phyloP scores from a whole-genome alignment of 2,113 vertebrate genomes.

The Entomyzon cyanotis region DNA sequence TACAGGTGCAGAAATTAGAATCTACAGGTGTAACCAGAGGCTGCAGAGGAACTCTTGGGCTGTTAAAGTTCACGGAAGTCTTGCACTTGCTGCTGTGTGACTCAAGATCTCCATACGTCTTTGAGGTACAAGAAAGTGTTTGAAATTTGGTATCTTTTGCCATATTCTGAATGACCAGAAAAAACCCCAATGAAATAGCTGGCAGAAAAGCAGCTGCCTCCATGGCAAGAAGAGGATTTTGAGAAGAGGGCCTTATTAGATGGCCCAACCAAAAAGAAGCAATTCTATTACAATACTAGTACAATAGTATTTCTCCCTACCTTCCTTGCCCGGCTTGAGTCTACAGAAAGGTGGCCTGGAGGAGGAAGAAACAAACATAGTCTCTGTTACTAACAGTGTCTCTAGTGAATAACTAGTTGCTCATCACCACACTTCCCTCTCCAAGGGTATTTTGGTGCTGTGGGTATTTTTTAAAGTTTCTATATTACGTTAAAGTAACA shows the following conservation, averaged over 20 bases:
- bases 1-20: background rate
- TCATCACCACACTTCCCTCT: background rate
- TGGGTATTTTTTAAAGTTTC: background rate
- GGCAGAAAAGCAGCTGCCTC: background rate
- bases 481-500: slow-evolving; percentile 2
- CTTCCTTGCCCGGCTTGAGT: background rate
- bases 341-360: background rate
- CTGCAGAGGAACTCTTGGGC: background rate
- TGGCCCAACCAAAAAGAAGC: background rate
- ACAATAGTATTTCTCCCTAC: background rate
- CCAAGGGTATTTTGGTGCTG: background rate
- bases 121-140: background rate
- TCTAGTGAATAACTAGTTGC: background rate
- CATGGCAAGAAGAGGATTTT: background rate
- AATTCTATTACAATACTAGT: background rate
- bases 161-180: background rate
- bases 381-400: background rate
- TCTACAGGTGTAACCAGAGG: background rate
- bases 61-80: background rate
- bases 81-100: background rate
- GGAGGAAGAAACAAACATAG: background rate
- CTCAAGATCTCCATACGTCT: background rate
- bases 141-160: background rate
- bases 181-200: background rate
- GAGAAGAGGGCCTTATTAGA: background rate